phyloP scores from a whole-genome alignment of 1,140 invertebrate species.

The Sesamia nonagrioides region DNA sequence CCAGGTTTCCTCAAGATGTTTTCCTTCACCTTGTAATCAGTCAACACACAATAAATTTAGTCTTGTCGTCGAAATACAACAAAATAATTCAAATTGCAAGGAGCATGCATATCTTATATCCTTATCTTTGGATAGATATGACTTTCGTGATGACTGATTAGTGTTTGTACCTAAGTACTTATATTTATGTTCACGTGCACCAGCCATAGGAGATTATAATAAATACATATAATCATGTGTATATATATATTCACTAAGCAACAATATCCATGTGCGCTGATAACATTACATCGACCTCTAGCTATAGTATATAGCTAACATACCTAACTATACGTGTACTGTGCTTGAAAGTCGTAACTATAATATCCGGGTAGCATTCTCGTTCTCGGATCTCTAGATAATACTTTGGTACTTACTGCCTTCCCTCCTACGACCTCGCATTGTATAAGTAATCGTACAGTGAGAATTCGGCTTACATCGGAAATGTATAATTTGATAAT shows the following conservation, averaged over 20 bases:
- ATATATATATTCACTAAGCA: not conserved
- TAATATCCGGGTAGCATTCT: conserved; percentile 10
- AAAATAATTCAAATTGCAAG: not conserved
- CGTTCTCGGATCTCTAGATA: not conserved
- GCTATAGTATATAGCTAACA: not conserved
- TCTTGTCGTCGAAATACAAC: not conserved
- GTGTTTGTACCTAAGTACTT: not conserved
- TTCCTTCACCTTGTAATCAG: too few species aligned
- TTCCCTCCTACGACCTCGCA: too few species aligned
- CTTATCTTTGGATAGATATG: not conserved
- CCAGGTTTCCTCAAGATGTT: too few species aligned
- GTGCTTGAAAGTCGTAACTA: not conserved
- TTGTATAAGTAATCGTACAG: too few species aligned
- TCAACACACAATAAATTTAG: too few species aligned
- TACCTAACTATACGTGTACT: not conserved
- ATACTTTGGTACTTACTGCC: not conserved
- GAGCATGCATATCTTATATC: not conserved
- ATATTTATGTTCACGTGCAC: too few species aligned
- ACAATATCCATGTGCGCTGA: conserved; percentile 10
- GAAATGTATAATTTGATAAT: too few species aligned
- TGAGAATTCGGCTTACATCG: too few species aligned
- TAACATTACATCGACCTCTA: conserved; percentile 2
- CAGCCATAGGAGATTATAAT: not conserved
- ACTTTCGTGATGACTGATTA: conserved; percentile 3
- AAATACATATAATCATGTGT: not conserved